phyloP scores from a whole-genome alignment of 1,140 invertebrate species.

The Andricus grossulariae region DNA sequence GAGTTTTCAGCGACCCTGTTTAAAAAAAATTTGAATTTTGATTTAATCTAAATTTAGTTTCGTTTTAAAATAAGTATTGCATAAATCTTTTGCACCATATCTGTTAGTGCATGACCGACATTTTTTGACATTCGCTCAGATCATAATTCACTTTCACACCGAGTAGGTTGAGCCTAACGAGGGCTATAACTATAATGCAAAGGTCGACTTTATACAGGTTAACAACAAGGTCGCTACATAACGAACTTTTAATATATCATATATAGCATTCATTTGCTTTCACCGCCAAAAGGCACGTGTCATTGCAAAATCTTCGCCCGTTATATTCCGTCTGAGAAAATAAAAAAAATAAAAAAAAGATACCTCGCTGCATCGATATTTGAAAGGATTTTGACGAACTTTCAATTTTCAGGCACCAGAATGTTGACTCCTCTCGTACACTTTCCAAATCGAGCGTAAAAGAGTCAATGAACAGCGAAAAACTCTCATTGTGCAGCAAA shows the following conservation, averaged over 20 bases:
- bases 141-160: not conserved
- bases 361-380: not conserved
- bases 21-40: no score
- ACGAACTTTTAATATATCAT: conserved; percentile 38
- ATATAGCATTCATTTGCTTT: conserved; percentile 38
- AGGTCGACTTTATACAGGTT: conserved; percentile 37
- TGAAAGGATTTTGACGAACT: conserved; percentile 11
- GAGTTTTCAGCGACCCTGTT: no score
- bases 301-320: conserved; percentile 12
- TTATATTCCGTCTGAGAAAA: not conserved
- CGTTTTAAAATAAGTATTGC: no score
- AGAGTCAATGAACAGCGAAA: conserved; percentile 14
- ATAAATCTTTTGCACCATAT: no score
- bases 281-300: conserved; percentile 44
- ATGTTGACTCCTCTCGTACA: not conserved
- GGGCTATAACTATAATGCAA: conserved; percentile 27
- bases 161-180: not conserved
- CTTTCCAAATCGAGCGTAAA: not conserved
- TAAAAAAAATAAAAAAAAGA: not conserved
- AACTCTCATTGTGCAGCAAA: not conserved
- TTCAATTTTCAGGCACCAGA: not conserved
- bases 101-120: no score
- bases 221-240: conserved; percentile 45
- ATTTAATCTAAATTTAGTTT: no score
- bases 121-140: conserved; percentile 2